Evolutionary conservation across 2,888 invertebrate genomes (phyloP).

Genomic region (Galeopsomyia nigrocyanea): DNA sequence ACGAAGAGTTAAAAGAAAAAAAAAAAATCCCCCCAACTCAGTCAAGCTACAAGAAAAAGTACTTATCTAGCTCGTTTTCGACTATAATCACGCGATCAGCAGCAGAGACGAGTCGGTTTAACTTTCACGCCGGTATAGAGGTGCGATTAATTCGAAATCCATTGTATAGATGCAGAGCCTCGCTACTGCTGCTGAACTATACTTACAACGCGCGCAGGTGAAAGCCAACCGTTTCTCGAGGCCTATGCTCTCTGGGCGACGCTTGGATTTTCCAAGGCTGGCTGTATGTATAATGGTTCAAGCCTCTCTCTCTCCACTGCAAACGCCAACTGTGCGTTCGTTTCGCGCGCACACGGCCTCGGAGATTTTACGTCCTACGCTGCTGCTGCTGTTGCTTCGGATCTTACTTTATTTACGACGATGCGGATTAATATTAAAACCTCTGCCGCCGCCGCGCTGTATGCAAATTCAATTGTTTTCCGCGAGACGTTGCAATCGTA

Average conservation of each 20-base stretch:
- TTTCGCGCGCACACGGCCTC: neutral
- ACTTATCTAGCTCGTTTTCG: neutral
- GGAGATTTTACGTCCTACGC: too few relatives aligned
- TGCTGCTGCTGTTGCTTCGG: too few relatives aligned
- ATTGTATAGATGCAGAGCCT: constrained; percentile 19
- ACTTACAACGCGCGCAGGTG: constrained; percentile 28
- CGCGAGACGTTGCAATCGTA: too few relatives aligned
- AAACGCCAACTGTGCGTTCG: too few relatives aligned
- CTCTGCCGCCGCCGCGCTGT: too few relatives aligned
- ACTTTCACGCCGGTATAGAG: constrained; percentile 27
- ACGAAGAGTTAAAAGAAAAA: constrained; percentile 8
- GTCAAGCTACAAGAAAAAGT: neutral
- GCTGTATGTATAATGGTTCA: neutral
- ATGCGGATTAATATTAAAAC: too few relatives aligned
- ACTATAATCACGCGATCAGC: constrained; percentile 5
- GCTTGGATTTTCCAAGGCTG: constrained; percentile 42
- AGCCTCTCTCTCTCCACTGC: neutral
- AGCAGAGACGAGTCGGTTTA: neutral
- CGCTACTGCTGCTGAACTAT: neutral
- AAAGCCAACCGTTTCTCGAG: constrained; percentile 36
- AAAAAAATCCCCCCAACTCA: constrained; percentile 38
- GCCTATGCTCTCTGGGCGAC: neutral
- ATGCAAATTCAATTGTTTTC: too few relatives aligned
- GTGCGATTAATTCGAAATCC: constrained; percentile 44
- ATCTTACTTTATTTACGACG: too few relatives aligned